Percentiles rank a stretch among this genome's conserved stretches.
These are phyloP conservation scores for Ashinkailepas kermadecensis DNA, from an alignment of 2,888 invertebrate genomes.

Conservation along the genomic window DNA sequence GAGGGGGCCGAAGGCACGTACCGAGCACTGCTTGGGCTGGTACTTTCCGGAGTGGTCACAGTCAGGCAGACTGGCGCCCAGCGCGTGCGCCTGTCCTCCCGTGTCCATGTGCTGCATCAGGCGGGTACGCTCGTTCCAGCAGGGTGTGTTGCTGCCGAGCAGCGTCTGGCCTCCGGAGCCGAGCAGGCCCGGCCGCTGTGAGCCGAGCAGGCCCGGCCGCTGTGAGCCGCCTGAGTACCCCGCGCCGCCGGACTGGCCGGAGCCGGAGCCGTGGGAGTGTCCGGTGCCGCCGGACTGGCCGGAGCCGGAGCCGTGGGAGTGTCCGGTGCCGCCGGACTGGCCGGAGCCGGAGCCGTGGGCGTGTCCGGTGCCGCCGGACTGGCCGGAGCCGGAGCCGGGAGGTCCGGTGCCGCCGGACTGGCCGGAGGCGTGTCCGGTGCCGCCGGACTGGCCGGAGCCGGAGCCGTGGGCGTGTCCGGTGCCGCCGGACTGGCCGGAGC, in stretches of 20 bases:
- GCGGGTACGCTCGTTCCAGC: not conserved
- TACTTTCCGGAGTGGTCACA: conserved; percentile 25
- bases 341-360: conserved; percentile 27
- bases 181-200: not conserved
- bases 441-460: conserved; percentile 22
- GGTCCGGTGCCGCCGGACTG: conserved; percentile 24
- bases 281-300: not conserved
- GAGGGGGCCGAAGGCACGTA: not conserved
- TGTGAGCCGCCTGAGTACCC: not conserved
- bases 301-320: conserved; percentile 27
- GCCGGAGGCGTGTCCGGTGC: conserved; percentile 21
- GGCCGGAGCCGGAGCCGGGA: conserved; percentile 24
- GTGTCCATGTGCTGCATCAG: not conserved
- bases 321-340: conserved; percentile 31
- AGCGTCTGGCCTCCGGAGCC: not conserved
- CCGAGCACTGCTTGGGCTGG: conserved; percentile 29
- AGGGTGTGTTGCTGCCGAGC: not conserved
- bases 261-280: not conserved
- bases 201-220: not conserved
- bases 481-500: conserved; percentile 29
- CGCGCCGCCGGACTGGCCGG: not conserved
- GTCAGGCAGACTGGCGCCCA: conserved; percentile 24
- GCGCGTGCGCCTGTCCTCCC: not conserved
- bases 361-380: conserved; percentile 27
- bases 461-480: conserved; percentile 23